Evolutionary conservation across 2,797 vertebrate genomes (phyloP).

Genomic region (Moxostoma hubbsi): DNA sequence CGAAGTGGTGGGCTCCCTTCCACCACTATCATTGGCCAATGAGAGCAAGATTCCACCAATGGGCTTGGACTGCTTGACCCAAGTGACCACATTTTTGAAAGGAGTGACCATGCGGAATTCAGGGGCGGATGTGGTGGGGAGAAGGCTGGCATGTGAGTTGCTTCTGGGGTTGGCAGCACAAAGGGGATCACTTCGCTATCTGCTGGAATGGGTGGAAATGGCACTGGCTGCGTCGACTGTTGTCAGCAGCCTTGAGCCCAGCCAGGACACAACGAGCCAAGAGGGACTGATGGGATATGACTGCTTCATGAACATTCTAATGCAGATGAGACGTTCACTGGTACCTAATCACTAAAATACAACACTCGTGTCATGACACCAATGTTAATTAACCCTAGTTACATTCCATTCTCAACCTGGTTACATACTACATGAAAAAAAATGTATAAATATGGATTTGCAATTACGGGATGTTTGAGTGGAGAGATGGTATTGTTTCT

Average conservation of each 20-base stretch:
- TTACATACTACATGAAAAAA: background rate
- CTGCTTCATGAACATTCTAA: conserved; percentile 95
- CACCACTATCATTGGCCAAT: conserved; percentile 93
- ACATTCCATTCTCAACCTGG: background rate
- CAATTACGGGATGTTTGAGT: background rate
- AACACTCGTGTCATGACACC: background rate
- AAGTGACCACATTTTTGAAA: conserved; percentile 95
- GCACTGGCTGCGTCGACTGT: conserved; percentile 91
- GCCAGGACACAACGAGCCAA: conserved; percentile 76
- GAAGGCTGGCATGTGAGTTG: conserved; percentile 92
- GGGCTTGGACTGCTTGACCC: conserved; percentile 96
- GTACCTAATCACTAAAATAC: conserved; percentile 65
- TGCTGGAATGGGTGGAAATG: conserved; percentile 99
- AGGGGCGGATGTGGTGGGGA: conserved; percentile 91
- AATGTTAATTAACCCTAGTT: background rate
- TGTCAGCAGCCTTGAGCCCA: conserved; percentile 89
- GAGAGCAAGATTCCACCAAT: conserved; percentile 99
- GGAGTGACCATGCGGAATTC: conserved; percentile 97
- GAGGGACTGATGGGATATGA: conserved; percentile 98
- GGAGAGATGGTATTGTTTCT: background rate
- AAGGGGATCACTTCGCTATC: conserved; percentile 91
- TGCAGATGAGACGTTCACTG: conserved; percentile 97
- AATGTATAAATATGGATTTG: background rate
- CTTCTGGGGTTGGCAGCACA: conserved; percentile 94
- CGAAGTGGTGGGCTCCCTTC: conserved; percentile 94